A percentile compares a stretch with the other conserved stretches of the same genome.
These are phyloP conservation scores for Petrocephalus sullivani DNA, from an alignment of 2,797 vertebrate genomes.

Conservation along the genomic window DNA sequence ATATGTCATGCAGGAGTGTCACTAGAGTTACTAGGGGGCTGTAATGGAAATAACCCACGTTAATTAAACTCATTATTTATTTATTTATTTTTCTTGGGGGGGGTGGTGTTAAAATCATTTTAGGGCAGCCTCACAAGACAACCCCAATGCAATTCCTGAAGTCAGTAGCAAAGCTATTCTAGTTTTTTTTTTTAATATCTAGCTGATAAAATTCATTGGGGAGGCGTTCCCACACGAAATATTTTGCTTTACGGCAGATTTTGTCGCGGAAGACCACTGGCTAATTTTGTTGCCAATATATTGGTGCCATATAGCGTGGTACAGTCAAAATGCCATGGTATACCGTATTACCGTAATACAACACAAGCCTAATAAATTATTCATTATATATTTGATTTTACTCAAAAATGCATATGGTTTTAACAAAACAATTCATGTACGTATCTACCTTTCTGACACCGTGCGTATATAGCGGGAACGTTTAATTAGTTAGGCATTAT, in stretches of 20 bases:
- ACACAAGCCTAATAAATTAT: not conserved
- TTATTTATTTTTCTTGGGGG: not conserved
- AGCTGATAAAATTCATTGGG: not conserved
- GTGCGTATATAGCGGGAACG: not conserved
- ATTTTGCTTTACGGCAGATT: not conserved
- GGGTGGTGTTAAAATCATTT: not conserved
- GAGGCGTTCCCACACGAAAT: not conserved
- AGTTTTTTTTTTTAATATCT: not conserved
- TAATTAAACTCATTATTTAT: too few relatives aligned
- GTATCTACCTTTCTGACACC: not conserved
- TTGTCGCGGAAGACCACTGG: not conserved
- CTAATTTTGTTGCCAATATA: not conserved
- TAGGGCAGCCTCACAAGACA: not conserved
- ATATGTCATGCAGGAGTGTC: not conserved
- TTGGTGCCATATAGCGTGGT: not conserved
- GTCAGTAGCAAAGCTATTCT: not conserved
- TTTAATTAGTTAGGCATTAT: constrained; percentile 18
- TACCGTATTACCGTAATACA: not conserved
- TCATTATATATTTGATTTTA: not conserved
- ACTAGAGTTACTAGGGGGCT: not conserved
- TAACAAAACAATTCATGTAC: not conserved
- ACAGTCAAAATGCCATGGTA: not conserved
- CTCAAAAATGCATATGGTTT: not conserved
- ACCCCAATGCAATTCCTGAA: not conserved
- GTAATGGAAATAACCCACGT: not conserved